Evolutionary conservation across 2,888 invertebrate species (phyloP), one percentile per base, ranked within the genome.

Genomic region (Cosmorhoe ocellata): DNA sequence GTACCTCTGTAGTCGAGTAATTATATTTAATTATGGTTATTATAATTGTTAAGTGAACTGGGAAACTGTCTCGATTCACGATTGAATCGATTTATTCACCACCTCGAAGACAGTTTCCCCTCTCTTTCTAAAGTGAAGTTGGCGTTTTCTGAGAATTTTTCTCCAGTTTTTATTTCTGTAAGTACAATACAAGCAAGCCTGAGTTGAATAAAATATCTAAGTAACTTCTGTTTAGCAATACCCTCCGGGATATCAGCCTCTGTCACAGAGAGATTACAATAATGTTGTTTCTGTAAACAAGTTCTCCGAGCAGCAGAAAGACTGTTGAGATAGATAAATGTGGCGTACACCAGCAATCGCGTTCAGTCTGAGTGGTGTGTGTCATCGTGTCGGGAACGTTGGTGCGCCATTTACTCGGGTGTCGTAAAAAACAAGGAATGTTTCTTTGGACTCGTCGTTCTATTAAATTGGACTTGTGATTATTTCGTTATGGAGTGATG

Each of bases 351-450:
- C 63, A 58, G 64, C 65, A 64, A 67, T 61, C 61, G 68, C 67
- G 67, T 69, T 70, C 72, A 74, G 73, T 81, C 79, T 74, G 79
- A 83, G 76, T 76, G 81, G 81, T 82, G 79, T 78, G 82, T 84
- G 85, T 85, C 87, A 84, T 79, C 84, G 84, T 73, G 81, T 74
- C 68, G 76, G 70, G 76, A 75, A 68, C 61, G 71, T 67, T 76
- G 76, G 82, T 85, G 81, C 87, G 86, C 87, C 87, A 88, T 88
- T 86, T 74, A 77, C 71, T 73, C 77, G 69, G 24, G 66, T 64
- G 70, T 63, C 66, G 69, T 47, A 61, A 69, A 77, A 81, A 81
- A 80, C 79, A 76, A 76, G 77, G 74, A 80, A 84, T 85, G 83
- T 81, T 73, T 79, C 62, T 68, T 68, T 72, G 66, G 67, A 67